Evolutionary conservation across 2,888 invertebrate species (phyloP), one percentile per base, ranked within the genome.

Genomic region (Acleris cristana): DNA sequence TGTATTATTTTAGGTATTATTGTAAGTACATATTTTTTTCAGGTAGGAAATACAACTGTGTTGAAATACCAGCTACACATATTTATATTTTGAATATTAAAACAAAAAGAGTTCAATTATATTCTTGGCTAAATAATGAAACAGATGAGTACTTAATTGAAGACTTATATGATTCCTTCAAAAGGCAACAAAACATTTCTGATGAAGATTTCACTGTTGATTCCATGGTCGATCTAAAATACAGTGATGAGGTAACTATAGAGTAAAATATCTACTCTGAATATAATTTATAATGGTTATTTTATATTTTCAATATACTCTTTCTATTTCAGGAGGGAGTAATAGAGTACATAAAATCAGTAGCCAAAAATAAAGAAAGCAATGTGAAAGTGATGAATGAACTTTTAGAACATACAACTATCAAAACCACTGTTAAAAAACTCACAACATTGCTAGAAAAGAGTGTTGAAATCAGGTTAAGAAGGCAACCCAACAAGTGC

Each of bases 11-110:
- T 40, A 40, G 14, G 4, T 40, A 40, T 34, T 34, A 34, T 10
- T 34, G 12, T 34, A 8, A n/a, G n/a, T n/a, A 6, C 5, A 7
- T 34, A 10, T 3, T 82, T 26, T 74, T 88, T 74, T 77, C 80
- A 81, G 89, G 84, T 58, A 92, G 90, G 81, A 78, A 84, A 62
- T 87, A 91, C 73, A 78, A 87, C 69, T 84, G 93, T 73, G 82
- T 95, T 49, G 96, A 96, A 88, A 76, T 96, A 71, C 95, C 96
- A 65, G 94, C 95, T 14, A 84, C 94, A 70, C 94, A 95, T 66
- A 90, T 95, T 64, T 95, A 94, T 81, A 86, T 88, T 68, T 79
- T 93, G 57, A 86, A 94, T 85, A 79, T 94, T 54, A 78, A 79
- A 52, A 78, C 78, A 73, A 69, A 82, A 66, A 74, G 69, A 70